These are phyloP conservation scores for Catharus ustulatus DNA, from an alignment of 2,797 vertebrate species.

Conservation along the genomic window DNA sequence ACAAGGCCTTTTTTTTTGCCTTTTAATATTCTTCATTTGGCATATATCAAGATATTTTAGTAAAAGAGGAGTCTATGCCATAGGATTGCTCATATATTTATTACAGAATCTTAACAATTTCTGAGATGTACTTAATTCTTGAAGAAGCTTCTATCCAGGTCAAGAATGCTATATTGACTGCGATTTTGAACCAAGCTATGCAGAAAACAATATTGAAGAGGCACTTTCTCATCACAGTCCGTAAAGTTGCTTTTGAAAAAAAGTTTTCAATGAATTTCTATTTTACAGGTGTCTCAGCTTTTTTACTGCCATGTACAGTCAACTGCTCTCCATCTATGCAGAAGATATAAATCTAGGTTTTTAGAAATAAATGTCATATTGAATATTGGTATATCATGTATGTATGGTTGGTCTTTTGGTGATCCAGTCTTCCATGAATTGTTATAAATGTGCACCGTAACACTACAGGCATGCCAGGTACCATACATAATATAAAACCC, in stretches of 20 bases:
- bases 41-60: not conserved
- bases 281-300: not conserved
- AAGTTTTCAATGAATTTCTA: not conserved
- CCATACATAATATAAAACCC: not conserved
- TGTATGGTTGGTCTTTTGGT: not conserved
- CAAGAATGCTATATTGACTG: not conserved
- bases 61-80: not conserved
- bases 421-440: not conserved
- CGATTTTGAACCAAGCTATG: not conserved
- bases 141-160: not conserved
- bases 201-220: not conserved
- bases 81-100: not conserved
- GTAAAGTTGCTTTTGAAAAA: not conserved
- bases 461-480: not conserved
- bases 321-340: not conserved
- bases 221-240: not conserved
- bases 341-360: not conserved
- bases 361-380: not conserved
- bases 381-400: not conserved
- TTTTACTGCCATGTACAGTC: not conserved
- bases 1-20: not conserved
- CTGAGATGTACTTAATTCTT: not conserved
- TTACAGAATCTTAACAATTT: not conserved
- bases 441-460: not conserved
- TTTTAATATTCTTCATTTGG: not conserved